Conservation (phyloP, 2,113 vertebrate genomes). For the Campylomormyrus tamandua region DNA sequence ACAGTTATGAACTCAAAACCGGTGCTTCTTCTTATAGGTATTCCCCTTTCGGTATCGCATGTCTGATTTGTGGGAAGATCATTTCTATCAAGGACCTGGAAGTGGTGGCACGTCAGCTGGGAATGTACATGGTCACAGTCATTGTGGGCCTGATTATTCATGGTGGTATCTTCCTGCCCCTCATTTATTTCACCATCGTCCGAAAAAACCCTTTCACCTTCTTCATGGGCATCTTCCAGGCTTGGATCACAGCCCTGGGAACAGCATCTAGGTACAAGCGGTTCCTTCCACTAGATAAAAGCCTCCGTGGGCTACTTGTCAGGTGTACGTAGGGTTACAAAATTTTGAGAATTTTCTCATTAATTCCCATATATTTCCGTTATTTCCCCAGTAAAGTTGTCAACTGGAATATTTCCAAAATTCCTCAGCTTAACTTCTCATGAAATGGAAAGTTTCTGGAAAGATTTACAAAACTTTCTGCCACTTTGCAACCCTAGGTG, state of each 20-base stretch:
- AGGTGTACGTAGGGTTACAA: not conserved
- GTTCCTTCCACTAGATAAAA: not conserved
- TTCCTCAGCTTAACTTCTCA: not conserved
- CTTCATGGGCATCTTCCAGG: conserved; percentile 95
- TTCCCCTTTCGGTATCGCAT: conserved; percentile 91
- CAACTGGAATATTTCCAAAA: not conserved
- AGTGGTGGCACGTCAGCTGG: conserved; percentile 86
- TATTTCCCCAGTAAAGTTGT: not conserved
- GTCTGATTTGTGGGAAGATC: conserved; percentile 97
- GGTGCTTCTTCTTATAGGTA: conserved; percentile 67
- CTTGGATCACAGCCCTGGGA: conserved; percentile 95
- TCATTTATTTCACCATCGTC: conserved; percentile 91
- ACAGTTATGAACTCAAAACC: not conserved
- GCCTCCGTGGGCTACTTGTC: not conserved
- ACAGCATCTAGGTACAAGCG: conserved; percentile 88
- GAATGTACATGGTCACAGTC: conserved; percentile 98
- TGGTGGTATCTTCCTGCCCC: conserved; percentile 87
- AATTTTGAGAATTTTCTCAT: not conserved
- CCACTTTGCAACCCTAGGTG: not conserved
- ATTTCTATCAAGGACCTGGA: conserved; percentile 95
- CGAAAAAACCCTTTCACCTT: conserved; percentile 87
- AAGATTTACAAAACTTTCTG: not conserved
- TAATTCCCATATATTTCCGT: not conserved
- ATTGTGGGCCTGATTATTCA: conserved; percentile 94
- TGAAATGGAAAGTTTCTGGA: not conserved